phyloP scores from a whole-genome alignment of 2,888 invertebrate species.

The Stenurella melanura region DNA sequence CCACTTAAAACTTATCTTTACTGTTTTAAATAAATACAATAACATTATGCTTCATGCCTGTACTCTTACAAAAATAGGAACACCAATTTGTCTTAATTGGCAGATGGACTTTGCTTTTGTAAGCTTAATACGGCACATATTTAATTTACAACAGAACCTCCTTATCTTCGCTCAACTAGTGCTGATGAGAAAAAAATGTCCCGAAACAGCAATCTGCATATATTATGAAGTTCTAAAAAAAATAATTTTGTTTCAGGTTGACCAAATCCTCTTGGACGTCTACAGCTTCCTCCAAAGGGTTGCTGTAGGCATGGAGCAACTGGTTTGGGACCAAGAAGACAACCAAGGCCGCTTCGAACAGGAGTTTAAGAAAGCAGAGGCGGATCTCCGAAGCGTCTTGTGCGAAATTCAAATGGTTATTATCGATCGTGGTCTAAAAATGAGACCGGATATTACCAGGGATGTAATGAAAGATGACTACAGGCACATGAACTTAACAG shows the following conservation, averaged over 20 bases:
- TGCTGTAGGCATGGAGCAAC: slow-evolving; percentile 82
- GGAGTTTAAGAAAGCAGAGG: slow-evolving; percentile 78
- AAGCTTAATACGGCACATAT: no score
- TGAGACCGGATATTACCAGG: slow-evolving; percentile 73
- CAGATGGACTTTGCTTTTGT: no score
- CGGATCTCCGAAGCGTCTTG: slow-evolving; percentile 78
- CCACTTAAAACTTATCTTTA: no score
- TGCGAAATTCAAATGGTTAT: slow-evolving; percentile 82
- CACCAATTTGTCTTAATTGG: no score
- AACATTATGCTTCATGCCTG: no score
- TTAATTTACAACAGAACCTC: no score
- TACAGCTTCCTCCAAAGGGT: slow-evolving; percentile 83
- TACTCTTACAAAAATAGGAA: no score
- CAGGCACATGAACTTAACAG: slow-evolving; percentile 65
- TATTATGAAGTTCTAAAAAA: no score
- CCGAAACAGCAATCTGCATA: no score
- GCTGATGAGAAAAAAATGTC: no score
- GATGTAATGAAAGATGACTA: slow-evolving; percentile 65
- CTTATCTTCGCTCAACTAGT: no score
- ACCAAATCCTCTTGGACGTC: slow-evolving; percentile 76
- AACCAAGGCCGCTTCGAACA: slow-evolving; percentile 69
- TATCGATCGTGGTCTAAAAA: slow-evolving; percentile 74
- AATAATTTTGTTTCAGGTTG: slow-evolving; percentile 71
- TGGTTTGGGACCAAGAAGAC: slow-evolving; percentile 78
- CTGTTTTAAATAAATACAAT: no score